Percentiles rank a stretch among this genome's conserved stretches.
Evolutionary conservation across 2,888 invertebrate genomes (phyloP).

Genomic region (Caenorhabditis drosophilae): DNA sequence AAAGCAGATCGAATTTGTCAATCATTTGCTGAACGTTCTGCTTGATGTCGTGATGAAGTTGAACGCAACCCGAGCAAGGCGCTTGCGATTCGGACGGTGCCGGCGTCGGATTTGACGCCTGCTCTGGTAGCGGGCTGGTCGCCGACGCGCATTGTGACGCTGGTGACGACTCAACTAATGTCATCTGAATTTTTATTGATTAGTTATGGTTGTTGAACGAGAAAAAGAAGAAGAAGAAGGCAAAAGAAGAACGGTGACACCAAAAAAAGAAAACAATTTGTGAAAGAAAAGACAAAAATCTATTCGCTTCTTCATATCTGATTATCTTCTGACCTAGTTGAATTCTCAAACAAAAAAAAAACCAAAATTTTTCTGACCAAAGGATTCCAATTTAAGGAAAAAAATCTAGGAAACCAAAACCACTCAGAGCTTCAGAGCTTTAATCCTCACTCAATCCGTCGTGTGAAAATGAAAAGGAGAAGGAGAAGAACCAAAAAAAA

Average conservation of each 20-base stretch:
- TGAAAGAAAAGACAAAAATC: not conserved
- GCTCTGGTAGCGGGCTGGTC: constrained; percentile 6
- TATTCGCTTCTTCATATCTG: no score
- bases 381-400: not conserved
- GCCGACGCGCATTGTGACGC: constrained; percentile 10
- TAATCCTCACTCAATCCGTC: no score
- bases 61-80: constrained; percentile 42
- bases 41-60: constrained; percentile 46
- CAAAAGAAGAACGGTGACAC: not conserved
- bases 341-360: no score
- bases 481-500: constrained; percentile 1
- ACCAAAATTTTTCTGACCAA: not conserved
- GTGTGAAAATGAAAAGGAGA: not conserved
- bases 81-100: not conserved
- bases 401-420: not conserved
- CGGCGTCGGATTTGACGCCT: constrained; percentile 1
- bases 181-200: constrained; percentile 17
- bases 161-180: constrained; percentile 17
- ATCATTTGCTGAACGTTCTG: constrained; percentile 36
- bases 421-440: no score
- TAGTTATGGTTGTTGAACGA: not conserved
- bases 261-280: not conserved
- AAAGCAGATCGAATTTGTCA: constrained; percentile 38
- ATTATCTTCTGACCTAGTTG: no score
- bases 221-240: not conserved